Conservation (phyloP, 2,888 invertebrate species). For the Megaustenia siamemsis region DNA sequence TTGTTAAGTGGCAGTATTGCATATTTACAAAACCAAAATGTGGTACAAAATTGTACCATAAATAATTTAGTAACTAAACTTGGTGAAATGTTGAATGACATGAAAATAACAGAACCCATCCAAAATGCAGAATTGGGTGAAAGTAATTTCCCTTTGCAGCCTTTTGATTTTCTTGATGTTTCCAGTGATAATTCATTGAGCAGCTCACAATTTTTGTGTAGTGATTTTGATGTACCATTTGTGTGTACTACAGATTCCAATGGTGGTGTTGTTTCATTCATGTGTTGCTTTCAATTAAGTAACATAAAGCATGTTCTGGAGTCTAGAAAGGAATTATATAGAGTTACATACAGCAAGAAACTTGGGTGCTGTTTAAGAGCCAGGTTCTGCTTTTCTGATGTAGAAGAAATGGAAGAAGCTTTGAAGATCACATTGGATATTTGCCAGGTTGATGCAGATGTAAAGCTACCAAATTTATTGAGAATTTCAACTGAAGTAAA, state of each 20-base stretch:
- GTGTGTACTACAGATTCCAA: too few relatives aligned
- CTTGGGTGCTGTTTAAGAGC: conserved; percentile 34
- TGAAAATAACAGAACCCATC: too few relatives aligned
- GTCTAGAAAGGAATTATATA: background rate
- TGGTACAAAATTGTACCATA: background rate
- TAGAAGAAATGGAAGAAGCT: background rate
- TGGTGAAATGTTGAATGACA: background rate
- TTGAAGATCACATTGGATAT: conserved; percentile 11
- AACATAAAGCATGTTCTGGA: background rate
- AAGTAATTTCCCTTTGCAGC: background rate
- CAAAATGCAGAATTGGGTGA: background rate
- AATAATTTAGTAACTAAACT: background rate
- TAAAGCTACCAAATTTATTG: conserved; percentile 29
- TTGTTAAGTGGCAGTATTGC: too few relatives aligned
- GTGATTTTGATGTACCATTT: background rate
- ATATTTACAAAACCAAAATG: background rate
- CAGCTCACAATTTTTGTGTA: background rate
- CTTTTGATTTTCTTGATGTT: background rate
- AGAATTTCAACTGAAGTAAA: conserved; percentile 22
- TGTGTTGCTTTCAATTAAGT: background rate
- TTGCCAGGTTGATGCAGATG: conserved; percentile 22
- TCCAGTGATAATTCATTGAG: background rate
- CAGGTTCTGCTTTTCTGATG: background rate
- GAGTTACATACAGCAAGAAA: background rate
- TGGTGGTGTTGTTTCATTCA: background rate